Evolutionary conservation across 1,140 invertebrate genomes (phyloP).

Genomic region (Cataglyphis hispanica): DNA sequence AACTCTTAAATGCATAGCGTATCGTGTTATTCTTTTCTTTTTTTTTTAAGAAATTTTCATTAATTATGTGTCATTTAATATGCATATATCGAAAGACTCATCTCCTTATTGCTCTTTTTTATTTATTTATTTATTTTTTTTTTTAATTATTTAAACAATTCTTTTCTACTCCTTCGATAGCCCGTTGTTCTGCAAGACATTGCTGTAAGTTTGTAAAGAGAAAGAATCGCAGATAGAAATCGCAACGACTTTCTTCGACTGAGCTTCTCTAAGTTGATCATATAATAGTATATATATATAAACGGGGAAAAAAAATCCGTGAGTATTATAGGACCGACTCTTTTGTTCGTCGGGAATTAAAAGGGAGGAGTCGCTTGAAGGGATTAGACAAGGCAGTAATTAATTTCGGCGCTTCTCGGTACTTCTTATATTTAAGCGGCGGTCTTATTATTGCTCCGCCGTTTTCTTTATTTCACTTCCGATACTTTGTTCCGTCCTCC

Average conservation of each 20-base stretch:
- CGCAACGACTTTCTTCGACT: conserved; percentile 30
- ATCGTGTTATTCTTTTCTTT: background rate
- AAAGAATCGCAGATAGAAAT: conserved; percentile 40
- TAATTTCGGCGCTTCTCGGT: conserved; percentile 50
- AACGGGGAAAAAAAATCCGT: background rate
- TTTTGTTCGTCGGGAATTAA: conserved; percentile 52
- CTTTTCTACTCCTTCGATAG: background rate
- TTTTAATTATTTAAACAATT: background rate
- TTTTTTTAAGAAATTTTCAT: background rate
- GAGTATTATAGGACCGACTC: conserved; percentile 12
- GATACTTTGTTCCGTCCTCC: conserved; percentile 34
- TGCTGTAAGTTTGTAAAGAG: background rate
- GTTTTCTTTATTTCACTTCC: conserved; percentile 58
- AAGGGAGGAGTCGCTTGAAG: conserved; percentile 13
- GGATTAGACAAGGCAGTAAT: conserved; percentile 41
- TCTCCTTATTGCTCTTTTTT: background rate
- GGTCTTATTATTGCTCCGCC: conserved; percentile 46
- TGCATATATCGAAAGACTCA: background rate
- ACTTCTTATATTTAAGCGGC: conserved; percentile 46
- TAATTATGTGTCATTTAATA: background rate
- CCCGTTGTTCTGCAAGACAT: background rate
- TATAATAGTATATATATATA: conserved; percentile 40
- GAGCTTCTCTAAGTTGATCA: conserved; percentile 40
- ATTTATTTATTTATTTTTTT: background rate
- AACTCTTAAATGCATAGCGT: background rate